Evolutionary conservation across 2,113 vertebrate genomes (phyloP).

Genomic region (Brachyhypopomus occidentalis): DNA sequence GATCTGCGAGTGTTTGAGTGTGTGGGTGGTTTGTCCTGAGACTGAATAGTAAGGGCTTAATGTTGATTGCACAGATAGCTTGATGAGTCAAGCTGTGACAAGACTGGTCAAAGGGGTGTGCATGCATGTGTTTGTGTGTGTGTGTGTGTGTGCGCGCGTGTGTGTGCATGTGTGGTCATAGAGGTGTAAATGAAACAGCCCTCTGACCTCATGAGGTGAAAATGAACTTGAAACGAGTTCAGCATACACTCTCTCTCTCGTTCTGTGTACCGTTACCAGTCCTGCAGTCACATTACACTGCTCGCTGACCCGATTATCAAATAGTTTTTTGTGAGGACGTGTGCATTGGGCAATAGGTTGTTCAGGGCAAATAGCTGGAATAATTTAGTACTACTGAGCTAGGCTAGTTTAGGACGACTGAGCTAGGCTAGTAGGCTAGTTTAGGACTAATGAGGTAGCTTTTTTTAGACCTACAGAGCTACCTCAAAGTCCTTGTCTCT

Average conservation of each 20-base stretch:
- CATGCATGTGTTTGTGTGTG: conserved; percentile 11
- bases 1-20: conserved; percentile 10
- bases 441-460: no score
- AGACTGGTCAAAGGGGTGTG: not conserved
- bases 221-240: conserved; percentile 44
- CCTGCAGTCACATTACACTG: no score
- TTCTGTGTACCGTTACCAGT: no score
- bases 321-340: not conserved
- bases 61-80: not conserved
- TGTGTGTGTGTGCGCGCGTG: conserved; percentile 19
- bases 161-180: conserved; percentile 23
- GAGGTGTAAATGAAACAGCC: conserved; percentile 58
- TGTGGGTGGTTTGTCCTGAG: conserved; percentile 8
- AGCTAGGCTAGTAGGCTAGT: no score
- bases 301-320: no score
- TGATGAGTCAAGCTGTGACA: conserved; percentile 33
- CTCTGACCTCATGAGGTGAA: conserved; percentile 52
- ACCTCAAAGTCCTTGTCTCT: no score
- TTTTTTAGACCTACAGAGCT: no score
- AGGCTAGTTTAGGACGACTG: no score
- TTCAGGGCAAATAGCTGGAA: not conserved
- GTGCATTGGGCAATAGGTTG: not conserved
- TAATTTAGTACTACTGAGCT: not conserved
- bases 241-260: not conserved
- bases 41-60: not conserved